Percentiles rank a stretch among this genome's conserved stretches.
These are phyloP conservation scores for Druon quercuslanigerum DNA, from an alignment of 1,140 invertebrate species.

Conservation along the genomic window DNA sequence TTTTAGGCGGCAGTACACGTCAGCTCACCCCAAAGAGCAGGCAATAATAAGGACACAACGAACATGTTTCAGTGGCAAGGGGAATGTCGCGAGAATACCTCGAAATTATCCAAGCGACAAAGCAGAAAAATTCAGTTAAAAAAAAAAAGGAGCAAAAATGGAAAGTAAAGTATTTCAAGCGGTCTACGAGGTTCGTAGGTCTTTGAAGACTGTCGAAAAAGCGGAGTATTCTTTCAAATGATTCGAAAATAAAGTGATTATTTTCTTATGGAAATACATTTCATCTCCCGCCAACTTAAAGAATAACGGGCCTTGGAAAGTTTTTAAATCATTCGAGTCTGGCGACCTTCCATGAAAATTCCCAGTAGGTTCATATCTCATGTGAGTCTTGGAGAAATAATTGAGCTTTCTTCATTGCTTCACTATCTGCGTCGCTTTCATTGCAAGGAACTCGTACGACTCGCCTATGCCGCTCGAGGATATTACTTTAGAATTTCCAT, in stretches of 20 bases:
- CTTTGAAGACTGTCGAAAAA: constrained; percentile 1
- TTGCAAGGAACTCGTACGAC: constrained; percentile 52
- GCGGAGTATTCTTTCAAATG: constrained; percentile 24
- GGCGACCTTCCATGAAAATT: constrained; percentile 47
- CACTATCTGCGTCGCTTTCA: constrained; percentile 56
- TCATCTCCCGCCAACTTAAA: constrained; percentile 40
- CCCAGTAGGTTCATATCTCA: constrained; percentile 47
- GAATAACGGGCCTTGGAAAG: constrained; percentile 46
- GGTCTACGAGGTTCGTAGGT: neutral
- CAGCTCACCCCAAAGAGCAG: neutral
- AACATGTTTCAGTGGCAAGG: constrained; percentile 38
- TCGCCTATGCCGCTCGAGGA: constrained; percentile 51
- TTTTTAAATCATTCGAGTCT: constrained; percentile 58
- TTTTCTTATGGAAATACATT: constrained; percentile 50
- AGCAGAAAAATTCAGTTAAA: constrained; percentile 38
- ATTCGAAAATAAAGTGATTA: constrained; percentile 44
- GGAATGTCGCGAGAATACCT: constrained; percentile 41
- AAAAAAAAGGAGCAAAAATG: neutral
- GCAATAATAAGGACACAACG: constrained; percentile 37
- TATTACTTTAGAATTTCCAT: constrained; percentile 72
- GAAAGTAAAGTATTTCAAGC: no score
- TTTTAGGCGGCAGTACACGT: neutral
- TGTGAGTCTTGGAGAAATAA: constrained; percentile 48
- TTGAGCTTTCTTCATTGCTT: constrained; percentile 58
- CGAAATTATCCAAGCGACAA: constrained; percentile 46